phyloP scores from a whole-genome alignment of 2,888 invertebrate species.

The Nipponacmea schrenckii region DNA sequence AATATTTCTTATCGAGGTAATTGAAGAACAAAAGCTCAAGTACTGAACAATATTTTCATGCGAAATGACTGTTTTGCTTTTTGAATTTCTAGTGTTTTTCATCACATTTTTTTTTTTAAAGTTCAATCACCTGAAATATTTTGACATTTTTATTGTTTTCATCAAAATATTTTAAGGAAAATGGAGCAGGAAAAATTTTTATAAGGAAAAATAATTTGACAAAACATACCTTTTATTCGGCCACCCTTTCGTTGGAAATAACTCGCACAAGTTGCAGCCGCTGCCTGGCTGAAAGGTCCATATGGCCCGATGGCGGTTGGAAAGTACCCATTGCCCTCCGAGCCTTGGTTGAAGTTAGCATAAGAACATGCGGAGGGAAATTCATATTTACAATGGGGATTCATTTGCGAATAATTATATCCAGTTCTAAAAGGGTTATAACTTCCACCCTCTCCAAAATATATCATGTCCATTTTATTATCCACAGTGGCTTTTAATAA shows the following conservation, averaged over 20 bases:
- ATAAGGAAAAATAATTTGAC: too few relatives aligned
- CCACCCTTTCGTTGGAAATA: constrained; percentile 17
- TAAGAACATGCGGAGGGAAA: constrained; percentile 20
- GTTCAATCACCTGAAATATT: too few relatives aligned
- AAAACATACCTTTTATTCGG: constrained; percentile 19
- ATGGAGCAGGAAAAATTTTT: too few relatives aligned
- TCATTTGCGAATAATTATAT: constrained; percentile 16
- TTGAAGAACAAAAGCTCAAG: too few relatives aligned
- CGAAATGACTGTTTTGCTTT: too few relatives aligned
- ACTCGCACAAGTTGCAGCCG: constrained; percentile 12
- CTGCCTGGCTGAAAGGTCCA: constrained; percentile 11
- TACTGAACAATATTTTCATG: too few relatives aligned
- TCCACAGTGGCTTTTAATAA: neutral
- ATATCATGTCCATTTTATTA: constrained; percentile 22
- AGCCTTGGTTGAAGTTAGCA: constrained; percentile 13
- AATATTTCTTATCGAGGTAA: too few relatives aligned
- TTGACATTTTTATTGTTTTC: too few relatives aligned
- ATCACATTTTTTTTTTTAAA: too few relatives aligned
- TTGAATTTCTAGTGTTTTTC: too few relatives aligned
- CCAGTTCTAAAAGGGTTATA: constrained; percentile 14
- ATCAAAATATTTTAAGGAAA: too few relatives aligned
- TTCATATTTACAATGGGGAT: constrained; percentile 22
- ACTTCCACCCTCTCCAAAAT: constrained; percentile 21
- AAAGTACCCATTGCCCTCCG: constrained; percentile 21
- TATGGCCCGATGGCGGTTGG: constrained; percentile 16